A percentile compares a stretch with the other conserved stretches of the same genome.
These are phyloP conservation scores for Furcifer pardalis DNA, from an alignment of 2,797 vertebrate genomes.

Conservation along the genomic window DNA sequence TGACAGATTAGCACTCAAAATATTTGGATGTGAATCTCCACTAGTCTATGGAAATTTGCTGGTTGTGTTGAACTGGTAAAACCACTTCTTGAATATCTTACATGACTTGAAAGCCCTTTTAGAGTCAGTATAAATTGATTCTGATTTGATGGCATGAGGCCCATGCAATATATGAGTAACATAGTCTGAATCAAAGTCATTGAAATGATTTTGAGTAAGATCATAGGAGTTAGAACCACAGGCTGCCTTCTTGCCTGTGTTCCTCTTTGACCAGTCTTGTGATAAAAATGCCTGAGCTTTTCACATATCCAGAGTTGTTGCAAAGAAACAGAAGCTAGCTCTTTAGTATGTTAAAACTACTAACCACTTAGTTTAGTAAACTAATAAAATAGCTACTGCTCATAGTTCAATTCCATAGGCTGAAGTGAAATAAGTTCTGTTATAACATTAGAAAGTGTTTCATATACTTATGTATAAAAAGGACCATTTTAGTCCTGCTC, in stretches of 20 bases:
- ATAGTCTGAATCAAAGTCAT: not conserved
- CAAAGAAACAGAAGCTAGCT: not conserved
- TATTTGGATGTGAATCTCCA: too few species aligned
- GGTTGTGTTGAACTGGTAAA: too few species aligned
- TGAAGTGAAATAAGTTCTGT: not conserved
- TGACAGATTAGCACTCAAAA: not conserved
- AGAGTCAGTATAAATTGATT: too few species aligned
- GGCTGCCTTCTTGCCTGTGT: not conserved
- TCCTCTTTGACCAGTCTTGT: not conserved
- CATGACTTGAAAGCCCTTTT: too few species aligned
- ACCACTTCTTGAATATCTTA: too few species aligned
- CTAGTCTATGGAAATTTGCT: too few species aligned
- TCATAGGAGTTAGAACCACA: not conserved
- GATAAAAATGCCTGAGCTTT: not conserved
- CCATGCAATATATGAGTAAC: too few species aligned
- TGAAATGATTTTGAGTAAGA: not conserved
- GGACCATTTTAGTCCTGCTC: too few species aligned
- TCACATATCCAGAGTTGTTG: not conserved
- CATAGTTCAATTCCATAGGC: not conserved
- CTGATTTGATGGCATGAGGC: too few species aligned
- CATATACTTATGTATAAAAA: too few species aligned
- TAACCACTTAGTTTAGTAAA: not conserved
- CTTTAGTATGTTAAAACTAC: not conserved
- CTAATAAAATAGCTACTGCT: not conserved
- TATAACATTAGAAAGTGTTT: not conserved